Evolutionary conservation across 1,140 invertebrate genomes (phyloP).

Genomic region (Bombyx mori): ASM3026992v2 NC_085112.1:5458501-5459000

Average conservation of each 20-base stretch:
- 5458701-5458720: too few relatives aligned
- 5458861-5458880: constrained; percentile 49
- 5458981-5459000: constrained; percentile 20
- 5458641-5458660: too few relatives aligned
- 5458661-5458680: too few relatives aligned
- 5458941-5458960: constrained; percentile 52
- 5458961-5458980: constrained; percentile 30
- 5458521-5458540: too few relatives aligned
- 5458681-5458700: too few relatives aligned
- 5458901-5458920: constrained; percentile 67
- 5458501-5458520: too few relatives aligned
- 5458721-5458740: neutral
- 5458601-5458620: too few relatives aligned
- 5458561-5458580: too few relatives aligned
- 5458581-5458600: too few relatives aligned
- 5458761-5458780: constrained; percentile 26
- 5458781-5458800: constrained; percentile 21
- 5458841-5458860: constrained; percentile 65
- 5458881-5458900: constrained; percentile 58
- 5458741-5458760: neutral
- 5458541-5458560: too few relatives aligned
- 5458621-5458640: too few relatives aligned
- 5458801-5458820: constrained; percentile 52
- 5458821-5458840: constrained; percentile 58
- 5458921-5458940: constrained; percentile 49